phyloP scores from a whole-genome alignment of 2,113 vertebrate species.

The Cyprinus carpio region DNA sequence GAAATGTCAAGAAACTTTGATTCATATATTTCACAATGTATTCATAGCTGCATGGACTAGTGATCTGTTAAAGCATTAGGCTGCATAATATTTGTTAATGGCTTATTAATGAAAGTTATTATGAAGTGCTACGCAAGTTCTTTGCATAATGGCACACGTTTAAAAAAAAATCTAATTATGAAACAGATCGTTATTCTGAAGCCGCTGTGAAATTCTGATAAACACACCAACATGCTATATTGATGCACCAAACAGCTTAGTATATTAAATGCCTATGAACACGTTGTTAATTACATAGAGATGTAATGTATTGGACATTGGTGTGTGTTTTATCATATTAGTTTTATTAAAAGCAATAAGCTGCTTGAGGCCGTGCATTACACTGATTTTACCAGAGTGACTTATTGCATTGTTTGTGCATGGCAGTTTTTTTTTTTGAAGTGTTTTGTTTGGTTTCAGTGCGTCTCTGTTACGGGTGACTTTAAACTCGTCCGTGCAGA shows the following conservation, averaged over 20 bases:
- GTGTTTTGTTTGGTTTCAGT: neutral
- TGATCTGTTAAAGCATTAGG: constrained; percentile 29
- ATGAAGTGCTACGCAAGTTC: constrained; percentile 25
- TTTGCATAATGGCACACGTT: constrained; percentile 27
- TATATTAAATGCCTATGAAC: neutral
- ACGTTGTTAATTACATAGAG: neutral
- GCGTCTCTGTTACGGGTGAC: constrained; percentile 49
- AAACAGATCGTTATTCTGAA: neutral
- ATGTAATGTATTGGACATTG: neutral
- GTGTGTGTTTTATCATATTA: neutral
- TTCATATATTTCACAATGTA: neutral
- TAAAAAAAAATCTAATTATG: constrained; percentile 11
- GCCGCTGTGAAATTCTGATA: neutral
- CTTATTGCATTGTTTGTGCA: neutral
- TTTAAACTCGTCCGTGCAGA: constrained; percentile 47
- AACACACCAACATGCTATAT: constrained; percentile 1
- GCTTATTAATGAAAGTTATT: constrained; percentile 35
- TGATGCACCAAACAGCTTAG: neutral
- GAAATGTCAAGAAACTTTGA: constrained; percentile 17
- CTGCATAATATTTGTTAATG: constrained; percentile 21
- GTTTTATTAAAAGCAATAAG: neutral
- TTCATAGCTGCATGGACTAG: neutral
- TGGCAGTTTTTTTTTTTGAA: no score
- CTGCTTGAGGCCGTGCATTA: neutral
- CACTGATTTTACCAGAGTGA: neutral